Conservation (phyloP, 2,888 invertebrate genomes). For the Autographa gamma region DNA sequence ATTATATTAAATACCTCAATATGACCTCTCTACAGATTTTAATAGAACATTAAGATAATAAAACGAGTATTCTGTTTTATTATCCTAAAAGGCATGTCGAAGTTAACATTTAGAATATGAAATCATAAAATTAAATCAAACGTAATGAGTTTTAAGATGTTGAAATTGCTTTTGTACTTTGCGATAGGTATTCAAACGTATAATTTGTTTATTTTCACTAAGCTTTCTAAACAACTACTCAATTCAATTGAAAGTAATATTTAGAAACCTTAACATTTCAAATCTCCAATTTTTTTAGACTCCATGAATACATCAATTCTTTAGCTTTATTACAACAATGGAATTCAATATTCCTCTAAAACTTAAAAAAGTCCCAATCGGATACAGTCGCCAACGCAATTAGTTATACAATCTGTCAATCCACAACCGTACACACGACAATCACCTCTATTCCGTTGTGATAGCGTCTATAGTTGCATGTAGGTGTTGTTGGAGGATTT, state of each 20-base stretch:
- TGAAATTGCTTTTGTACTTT: conserved; percentile 42
- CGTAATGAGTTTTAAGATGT: conserved; percentile 52
- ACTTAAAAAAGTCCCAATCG: conserved; percentile 48
- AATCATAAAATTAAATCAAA: conserved; percentile 57
- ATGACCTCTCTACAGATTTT: conserved; percentile 45
- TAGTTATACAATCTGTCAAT: conserved; percentile 60
- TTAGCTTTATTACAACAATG: conserved; percentile 19
- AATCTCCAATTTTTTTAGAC: too few relatives aligned
- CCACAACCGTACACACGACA: conserved; percentile 20
- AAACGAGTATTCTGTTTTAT: conserved; percentile 56
- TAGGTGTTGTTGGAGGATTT: conserved; percentile 38
- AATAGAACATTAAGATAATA: conserved; percentile 46
- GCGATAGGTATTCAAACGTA: conserved; percentile 33
- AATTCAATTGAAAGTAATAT: background rate
- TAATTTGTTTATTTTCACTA: conserved; percentile 24
- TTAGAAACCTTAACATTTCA: too few relatives aligned
- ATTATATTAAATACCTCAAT: conserved; percentile 48
- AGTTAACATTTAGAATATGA: conserved; percentile 59
- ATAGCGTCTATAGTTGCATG: conserved; percentile 44
- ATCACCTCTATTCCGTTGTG: conserved; percentile 24
- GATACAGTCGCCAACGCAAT: conserved; percentile 59
- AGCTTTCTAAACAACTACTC: conserved; percentile 16
- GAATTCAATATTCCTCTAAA: conserved; percentile 49
- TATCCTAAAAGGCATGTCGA: conserved; percentile 50
- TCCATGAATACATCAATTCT: conserved; percentile 10